Evolutionary conservation across 1,140 invertebrate genomes (phyloP).

Genomic region (Acyrthosiphon pisum): DNA sequence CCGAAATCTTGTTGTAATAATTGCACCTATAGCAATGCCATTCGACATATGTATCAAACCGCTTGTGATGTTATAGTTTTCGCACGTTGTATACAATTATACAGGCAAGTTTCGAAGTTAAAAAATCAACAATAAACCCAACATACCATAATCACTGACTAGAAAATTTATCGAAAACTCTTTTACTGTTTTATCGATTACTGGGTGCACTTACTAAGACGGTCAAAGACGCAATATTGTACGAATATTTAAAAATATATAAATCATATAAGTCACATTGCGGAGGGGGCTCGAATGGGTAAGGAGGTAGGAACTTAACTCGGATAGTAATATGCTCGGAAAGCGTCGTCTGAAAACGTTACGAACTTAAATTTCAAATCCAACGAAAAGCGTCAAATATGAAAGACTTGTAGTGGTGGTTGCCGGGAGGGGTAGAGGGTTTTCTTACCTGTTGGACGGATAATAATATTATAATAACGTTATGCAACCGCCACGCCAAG

Average conservation of each 20-base stretch:
- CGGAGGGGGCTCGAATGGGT: too few species aligned
- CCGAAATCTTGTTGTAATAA: not conserved
- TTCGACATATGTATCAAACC: not conserved
- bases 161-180: not conserved
- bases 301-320: not conserved
- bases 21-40: not conserved
- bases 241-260: too few species aligned
- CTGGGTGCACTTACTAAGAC: not conserved
- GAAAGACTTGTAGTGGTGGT: too few species aligned
- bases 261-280: too few species aligned
- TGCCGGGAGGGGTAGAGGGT: not conserved
- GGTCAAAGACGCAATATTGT: not conserved
- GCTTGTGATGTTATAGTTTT: not conserved
- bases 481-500: not conserved
- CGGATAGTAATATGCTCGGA: not conserved
- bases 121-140: not conserved
- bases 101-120: not conserved
- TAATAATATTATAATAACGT: not conserved
- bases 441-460: conserved; percentile 10
- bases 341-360: not conserved
- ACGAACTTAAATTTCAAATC: too few species aligned
- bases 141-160: not conserved
- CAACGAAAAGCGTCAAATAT: not conserved
- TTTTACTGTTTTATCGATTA: not conserved
- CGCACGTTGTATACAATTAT: not conserved